Base-by-base conservation (phyloP, 2,888 invertebrate species). In the Protonemura montana region DNA sequence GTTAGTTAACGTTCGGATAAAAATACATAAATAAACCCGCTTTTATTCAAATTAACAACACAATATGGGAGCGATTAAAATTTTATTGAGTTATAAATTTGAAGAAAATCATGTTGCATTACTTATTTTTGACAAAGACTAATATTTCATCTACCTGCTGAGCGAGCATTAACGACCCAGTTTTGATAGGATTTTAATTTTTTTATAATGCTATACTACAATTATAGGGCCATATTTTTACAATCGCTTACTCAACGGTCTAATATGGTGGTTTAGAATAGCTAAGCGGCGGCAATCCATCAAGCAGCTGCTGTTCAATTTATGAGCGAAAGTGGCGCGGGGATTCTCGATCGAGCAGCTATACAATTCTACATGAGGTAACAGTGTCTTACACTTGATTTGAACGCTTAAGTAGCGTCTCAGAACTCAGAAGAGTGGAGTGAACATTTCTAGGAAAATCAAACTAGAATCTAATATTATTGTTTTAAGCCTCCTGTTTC, bases 11-110 rank as follows among this genome's bases (percentile, higher is more conserved):
- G 59, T 59, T 21, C 59, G 10, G 35, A 6, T 3, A 35, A 35
- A 59, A 59, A 7, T 59, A 16, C 59, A 59, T 59, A 59, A 59
- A 59, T 59, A 59, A 21, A 59, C 21, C 35, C 59, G 59, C 7
- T 59, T 59, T 59, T 59, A 59, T 59, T 59, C 21, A 59, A 59
- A 59, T 59, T 21, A 59, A 21, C 59, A 59, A 59, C 21, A 59
- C 21, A 13, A 21, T 59, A 59, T 59, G 59, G 21, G 21, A 59
- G 59, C 21, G 59, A 59, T 59, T 59, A 59, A 59, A 59, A 59
- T 59, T 59, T 59, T 59, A 59, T 59, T 59, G 59, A 59, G 59
- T 21, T 59, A 59, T 59, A 59, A 59, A 59, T 59, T 59, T 59
- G 7, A 59, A 59, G 59, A 59, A 59, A 59, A 59, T 10, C 59